Conservation (phyloP, 2,113 vertebrate genomes). For the Morphnarchus princeps region DNA sequence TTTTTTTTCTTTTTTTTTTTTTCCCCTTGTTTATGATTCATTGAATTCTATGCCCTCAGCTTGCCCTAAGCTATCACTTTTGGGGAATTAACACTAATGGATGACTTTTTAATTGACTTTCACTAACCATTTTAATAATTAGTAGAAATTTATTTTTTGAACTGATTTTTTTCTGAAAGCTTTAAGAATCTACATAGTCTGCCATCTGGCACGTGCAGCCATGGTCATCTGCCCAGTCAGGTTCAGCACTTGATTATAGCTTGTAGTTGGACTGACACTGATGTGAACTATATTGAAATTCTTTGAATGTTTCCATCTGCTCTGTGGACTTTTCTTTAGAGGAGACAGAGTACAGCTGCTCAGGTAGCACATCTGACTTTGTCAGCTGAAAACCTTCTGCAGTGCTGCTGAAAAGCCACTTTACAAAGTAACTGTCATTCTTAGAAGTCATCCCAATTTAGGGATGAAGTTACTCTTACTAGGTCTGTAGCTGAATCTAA, state of each 20-base stretch:
- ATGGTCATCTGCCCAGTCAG: background rate
- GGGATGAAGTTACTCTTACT: background rate
- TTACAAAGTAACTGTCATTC: background rate
- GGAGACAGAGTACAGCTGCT: background rate
- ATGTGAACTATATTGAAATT: background rate
- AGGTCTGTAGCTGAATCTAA: background rate
- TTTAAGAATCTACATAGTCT: background rate
- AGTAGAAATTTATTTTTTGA: background rate
- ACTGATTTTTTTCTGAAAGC: background rate
- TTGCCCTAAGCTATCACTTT: background rate
- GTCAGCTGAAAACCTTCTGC: background rate
- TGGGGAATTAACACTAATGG: background rate
- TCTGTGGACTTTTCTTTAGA: background rate
- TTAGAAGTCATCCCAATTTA: background rate
- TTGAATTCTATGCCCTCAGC: background rate
- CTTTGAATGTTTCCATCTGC: background rate
- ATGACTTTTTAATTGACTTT: background rate
- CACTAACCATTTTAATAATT: background rate
- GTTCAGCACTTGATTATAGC: background rate
- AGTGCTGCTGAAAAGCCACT: background rate
- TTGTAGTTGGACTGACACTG: background rate
- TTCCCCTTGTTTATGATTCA: rapidly evolving
- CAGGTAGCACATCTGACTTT: background rate
- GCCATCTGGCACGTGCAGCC: background rate
- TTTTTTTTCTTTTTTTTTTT: background rate